Conservation (phyloP, 2,888 invertebrate species). For the Urechis unicinctus region DNA sequence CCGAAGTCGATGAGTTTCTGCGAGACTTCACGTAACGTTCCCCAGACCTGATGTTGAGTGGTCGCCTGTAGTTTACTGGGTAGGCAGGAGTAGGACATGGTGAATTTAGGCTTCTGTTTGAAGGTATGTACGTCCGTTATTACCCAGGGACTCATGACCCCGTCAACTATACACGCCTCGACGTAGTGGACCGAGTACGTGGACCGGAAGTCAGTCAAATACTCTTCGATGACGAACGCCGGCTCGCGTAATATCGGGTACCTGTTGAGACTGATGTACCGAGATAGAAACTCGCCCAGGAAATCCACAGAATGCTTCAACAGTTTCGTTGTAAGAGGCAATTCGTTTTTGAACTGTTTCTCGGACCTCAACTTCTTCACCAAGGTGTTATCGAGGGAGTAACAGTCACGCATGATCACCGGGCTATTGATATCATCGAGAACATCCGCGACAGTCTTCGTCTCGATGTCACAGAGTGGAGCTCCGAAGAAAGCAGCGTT, state of each 20-base stretch:
- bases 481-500: background rate
- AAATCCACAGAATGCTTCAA: background rate
- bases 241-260: background rate
- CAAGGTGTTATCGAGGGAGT: background rate
- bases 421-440: background rate
- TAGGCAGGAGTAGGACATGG: background rate
- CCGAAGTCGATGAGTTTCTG: constrained; percentile 4
- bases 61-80: background rate
- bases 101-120: background rate
- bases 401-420: background rate
- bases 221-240: constrained; percentile 1
- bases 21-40: constrained; percentile 2
- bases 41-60: background rate
- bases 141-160: constrained; percentile 3
- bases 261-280: background rate
- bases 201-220: background rate
- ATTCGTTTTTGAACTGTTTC: background rate
- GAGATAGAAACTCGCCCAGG: background rate
- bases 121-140: constrained; percentile 1
- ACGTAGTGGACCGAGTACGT: constrained; percentile 2
- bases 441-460: background rate
- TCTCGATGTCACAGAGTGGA: background rate
- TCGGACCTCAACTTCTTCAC: background rate
- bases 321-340: background rate
- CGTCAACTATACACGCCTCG: constrained; percentile 6